Evolutionary conservation across 2,888 invertebrate genomes (phyloP).

Genomic region (Helleia helle): DNA sequence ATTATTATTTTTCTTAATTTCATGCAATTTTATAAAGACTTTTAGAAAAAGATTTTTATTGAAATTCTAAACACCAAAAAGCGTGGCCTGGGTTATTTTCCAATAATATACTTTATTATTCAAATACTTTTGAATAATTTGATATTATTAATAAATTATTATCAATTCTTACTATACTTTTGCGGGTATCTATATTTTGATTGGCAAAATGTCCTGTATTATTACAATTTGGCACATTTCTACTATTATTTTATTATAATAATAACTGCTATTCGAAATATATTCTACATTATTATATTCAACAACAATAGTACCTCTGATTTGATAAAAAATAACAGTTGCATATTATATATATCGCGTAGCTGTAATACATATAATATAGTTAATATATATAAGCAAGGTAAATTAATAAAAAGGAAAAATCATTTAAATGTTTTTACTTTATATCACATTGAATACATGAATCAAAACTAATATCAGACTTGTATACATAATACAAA

Average conservation of each 20-base stretch:
- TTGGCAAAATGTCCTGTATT: slow-evolving; percentile 57
- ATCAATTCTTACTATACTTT: neutral
- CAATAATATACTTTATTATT: too few species aligned
- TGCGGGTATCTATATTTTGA: slow-evolving; percentile 20
- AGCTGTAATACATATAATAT: slow-evolving; percentile 29
- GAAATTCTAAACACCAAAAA: too few species aligned
- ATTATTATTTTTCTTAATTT: too few species aligned
- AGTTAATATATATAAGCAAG: slow-evolving; percentile 36
- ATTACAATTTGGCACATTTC: slow-evolving; percentile 52
- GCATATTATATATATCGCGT: too few species aligned
- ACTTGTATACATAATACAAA: slow-evolving; percentile 32
- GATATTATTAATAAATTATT: slow-evolving; percentile 1
- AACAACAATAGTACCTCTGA: slow-evolving; percentile 31
- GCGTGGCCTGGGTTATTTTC: too few species aligned
- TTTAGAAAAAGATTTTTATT: too few species aligned
- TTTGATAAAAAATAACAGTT: slow-evolving; percentile 23
- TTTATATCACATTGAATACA: slow-evolving; percentile 63
- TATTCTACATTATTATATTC: slow-evolving; percentile 34
- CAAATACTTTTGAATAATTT: too few species aligned
- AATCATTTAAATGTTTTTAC: slow-evolving; percentile 51
- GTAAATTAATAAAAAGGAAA: slow-evolving; percentile 41
- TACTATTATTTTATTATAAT: slow-evolving; percentile 20
- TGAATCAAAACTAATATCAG: slow-evolving; percentile 52
- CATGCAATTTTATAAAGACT: too few species aligned
- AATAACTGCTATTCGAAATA: slow-evolving; percentile 28